Percentiles rank a stretch among this genome's conserved stretches.
Evolutionary conservation across 2,113 vertebrate genomes (phyloP).

Genomic region (Herpailurus yagouaroundi): DNA sequence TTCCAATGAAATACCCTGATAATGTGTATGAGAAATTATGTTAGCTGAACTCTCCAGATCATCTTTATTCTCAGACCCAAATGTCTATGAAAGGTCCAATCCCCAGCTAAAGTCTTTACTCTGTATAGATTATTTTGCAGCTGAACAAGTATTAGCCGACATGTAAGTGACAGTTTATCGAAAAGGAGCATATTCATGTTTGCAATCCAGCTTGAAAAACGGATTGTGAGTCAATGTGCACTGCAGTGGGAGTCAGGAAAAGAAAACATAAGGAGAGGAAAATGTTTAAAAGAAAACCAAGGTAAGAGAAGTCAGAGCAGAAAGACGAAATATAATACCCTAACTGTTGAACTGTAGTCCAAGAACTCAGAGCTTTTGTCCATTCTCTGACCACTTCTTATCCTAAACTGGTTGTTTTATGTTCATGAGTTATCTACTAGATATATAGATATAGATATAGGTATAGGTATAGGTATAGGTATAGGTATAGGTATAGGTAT

Average conservation of each 20-base stretch:
- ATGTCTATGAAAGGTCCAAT: background rate
- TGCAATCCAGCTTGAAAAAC: background rate
- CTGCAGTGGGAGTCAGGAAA: background rate
- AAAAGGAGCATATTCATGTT: constrained; percentile 16
- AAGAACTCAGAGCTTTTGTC: background rate
- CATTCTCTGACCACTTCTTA: background rate
- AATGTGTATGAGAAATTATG: background rate
- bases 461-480: no score
- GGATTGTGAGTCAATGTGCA: background rate
- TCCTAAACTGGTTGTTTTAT: background rate
- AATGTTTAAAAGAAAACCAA: background rate
- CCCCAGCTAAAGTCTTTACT: background rate
- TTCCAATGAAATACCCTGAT: background rate
- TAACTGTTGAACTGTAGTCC: background rate
- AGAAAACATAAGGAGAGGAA: background rate
- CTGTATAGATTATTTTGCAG: background rate
- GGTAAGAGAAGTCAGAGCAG: background rate
- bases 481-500: no score
- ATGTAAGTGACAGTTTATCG: background rate
- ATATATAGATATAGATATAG: background rate
- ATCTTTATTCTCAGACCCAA: constrained; percentile 26
- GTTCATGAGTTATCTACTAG: background rate
- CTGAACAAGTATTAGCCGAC: constrained; percentile 16
- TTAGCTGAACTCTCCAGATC: background rate
- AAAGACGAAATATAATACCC: background rate